Conservation (phyloP, 2,888 invertebrate species). For the Harpagoxenus sublaevis region DNA sequence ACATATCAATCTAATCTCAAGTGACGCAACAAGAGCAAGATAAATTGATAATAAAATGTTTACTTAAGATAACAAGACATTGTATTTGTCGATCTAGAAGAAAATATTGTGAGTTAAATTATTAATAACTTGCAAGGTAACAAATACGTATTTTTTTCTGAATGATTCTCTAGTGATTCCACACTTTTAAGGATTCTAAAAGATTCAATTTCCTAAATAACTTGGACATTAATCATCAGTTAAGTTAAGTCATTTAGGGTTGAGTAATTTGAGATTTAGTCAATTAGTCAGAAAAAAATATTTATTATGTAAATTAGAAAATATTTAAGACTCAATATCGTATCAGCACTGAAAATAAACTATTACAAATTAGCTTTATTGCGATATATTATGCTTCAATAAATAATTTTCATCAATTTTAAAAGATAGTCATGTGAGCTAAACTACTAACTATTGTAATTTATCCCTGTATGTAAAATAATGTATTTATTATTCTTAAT, state of each 20-base stretch:
- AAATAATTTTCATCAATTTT: constrained; percentile 1
- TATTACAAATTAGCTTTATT: constrained; percentile 21
- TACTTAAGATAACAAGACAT: constrained; percentile 23
- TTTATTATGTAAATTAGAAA: not conserved
- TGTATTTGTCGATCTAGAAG: not conserved
- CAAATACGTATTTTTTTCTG: not conserved
- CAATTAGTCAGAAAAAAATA: not conserved
- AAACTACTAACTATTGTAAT: not conserved
- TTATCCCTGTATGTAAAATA: not conserved
- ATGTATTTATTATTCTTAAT: not conserved
- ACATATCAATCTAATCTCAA: constrained; percentile 55
- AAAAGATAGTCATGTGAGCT: not conserved
- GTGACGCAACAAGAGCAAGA: constrained; percentile 30
- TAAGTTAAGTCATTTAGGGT: not conserved
- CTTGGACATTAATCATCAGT: not conserved
- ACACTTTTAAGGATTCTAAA: not conserved
- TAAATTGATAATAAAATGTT: constrained; percentile 33
- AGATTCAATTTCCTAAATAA: not conserved
- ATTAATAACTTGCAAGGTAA: constrained; percentile 1
- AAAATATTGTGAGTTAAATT: not conserved
- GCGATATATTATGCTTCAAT: not conserved
- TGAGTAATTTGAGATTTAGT: not conserved
- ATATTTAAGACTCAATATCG: not conserved
- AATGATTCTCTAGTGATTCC: not conserved
- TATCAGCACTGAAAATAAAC: constrained; percentile 10